Base-by-base conservation (phyloP, 2,888 invertebrate species). In the Cheilosia urbana region DNA sequence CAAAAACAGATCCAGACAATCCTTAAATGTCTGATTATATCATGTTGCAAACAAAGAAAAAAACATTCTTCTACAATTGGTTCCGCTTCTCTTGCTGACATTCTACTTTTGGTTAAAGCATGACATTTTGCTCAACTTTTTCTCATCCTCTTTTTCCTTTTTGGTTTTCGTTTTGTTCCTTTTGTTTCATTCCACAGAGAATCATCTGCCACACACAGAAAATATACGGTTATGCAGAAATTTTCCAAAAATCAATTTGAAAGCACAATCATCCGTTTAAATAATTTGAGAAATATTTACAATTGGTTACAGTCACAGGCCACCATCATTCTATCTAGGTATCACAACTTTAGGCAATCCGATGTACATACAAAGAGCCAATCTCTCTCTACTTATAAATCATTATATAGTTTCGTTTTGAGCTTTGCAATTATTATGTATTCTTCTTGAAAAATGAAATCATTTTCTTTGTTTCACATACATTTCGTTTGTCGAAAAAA, bases 11-110 rank as follows among this genome's bases (percentile, higher is more conserved):
- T 30, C 21, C 15, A 37, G 30, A 3, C 13, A 37, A 37, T 1
- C 15, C 17, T 21, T 19, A 6, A 27, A 17, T 69, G 40, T 68
- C 78, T 68, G 78, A 72, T 47, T 65, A 34, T 55, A 60, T 77
- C 57, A 55, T 65, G 58, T 63, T 57, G 69, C 62, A 60, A 55
- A 30, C 11, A 42, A 49, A 27, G 37, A 45, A 65, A 17, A 51
- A 45, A 66, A 77, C 2, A 58, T 19, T 30, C 51, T 51, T 19
- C 45, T 6, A 45, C 17, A 47, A 83, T 78, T 79, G 78, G 78
- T 58, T 40, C 62, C 40, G 80, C 84, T 84, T 84, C 57, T 79
- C 69, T 79, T 75, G 79, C 79, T 75, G 75, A 30, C 63, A 69
- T 79, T 79, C 24, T 76, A 37, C 63, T 75, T 53, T 73, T 53